Conservation (phyloP, 2,797 vertebrate species). For the Argyrosomus regius region DNA sequence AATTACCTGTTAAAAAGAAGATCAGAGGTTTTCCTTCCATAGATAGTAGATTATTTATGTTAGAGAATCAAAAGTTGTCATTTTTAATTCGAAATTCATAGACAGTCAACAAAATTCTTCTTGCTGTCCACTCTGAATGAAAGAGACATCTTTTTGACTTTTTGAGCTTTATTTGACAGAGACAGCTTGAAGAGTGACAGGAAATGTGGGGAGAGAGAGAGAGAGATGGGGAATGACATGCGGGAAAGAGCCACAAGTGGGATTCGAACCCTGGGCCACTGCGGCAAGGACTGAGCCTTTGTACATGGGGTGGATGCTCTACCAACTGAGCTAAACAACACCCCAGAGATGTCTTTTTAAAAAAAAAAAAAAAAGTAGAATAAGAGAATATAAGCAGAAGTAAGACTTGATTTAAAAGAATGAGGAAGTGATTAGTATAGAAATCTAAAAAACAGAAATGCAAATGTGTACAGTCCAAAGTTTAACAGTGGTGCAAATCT, state of each 20-base stretch:
- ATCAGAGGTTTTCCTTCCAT: constrained; percentile 7
- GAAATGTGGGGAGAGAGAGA: too few species aligned
- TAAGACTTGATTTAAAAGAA: neutral
- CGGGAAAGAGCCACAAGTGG: too few species aligned
- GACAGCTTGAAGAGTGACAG: too few species aligned
- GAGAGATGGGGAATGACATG: too few species aligned
- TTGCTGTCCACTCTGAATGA: neutral
- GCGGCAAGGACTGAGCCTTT: too few species aligned
- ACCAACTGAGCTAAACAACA: too few species aligned
- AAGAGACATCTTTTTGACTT: too few species aligned
- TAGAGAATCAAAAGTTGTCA: neutral
- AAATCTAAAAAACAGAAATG: neutral
- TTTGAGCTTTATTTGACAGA: too few species aligned
- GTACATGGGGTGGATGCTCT: too few species aligned
- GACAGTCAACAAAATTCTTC: neutral
- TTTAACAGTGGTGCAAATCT: neutral
- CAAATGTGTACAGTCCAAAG: neutral
- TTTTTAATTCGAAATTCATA: neutral
- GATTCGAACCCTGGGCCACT: too few species aligned
- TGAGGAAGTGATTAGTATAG: neutral
- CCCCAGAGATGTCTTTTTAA: too few species aligned
- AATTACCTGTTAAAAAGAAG: constrained; percentile 41
- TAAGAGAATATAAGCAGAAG: neutral
- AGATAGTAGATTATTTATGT: neutral
- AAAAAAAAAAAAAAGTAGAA: neutral